Percentiles rank a stretch among this genome's conserved stretches.
These are phyloP conservation scores for Pipistrellus pygmaeus DNA, from an alignment of 2,797 vertebrate genomes.

Conservation along the genomic window DNA sequence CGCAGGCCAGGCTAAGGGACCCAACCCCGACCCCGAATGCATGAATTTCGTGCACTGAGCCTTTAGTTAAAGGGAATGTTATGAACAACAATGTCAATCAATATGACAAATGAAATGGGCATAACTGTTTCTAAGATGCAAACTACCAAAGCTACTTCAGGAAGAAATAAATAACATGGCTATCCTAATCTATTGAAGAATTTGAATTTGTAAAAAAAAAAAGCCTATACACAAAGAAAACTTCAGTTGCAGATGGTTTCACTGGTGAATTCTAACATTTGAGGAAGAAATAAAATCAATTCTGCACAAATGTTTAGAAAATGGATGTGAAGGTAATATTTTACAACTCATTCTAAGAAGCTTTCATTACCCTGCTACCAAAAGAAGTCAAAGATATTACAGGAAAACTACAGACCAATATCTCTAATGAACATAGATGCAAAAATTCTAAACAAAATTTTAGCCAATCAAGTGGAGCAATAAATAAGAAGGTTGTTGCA, in stretches of 20 bases:
- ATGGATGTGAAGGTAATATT: background rate
- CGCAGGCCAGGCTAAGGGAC: no score
- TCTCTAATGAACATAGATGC: background rate
- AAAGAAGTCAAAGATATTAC: background rate
- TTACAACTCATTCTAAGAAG: background rate
- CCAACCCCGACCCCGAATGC: no score
- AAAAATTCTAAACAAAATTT: slow-evolving; percentile 13
- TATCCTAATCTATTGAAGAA: slow-evolving; percentile 7
- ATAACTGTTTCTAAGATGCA: background rate
- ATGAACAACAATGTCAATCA: background rate
- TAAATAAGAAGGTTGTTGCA: background rate
- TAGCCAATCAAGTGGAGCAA: background rate
- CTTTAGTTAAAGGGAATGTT: background rate
- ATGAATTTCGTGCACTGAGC: no score
- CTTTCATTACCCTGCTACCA: background rate
- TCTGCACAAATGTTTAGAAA: slow-evolving; percentile 28
- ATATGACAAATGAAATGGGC: background rate
- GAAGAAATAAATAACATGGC: background rate
- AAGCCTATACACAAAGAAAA: background rate
- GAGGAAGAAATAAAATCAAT: slow-evolving; percentile 41
- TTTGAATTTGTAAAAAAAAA: slow-evolving; percentile 13
- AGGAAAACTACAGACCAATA: background rate
- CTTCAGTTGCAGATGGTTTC: background rate
- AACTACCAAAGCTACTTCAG: background rate
- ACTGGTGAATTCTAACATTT: slow-evolving; percentile 43